A percentile compares a stretch with the other conserved stretches of the same genome.
Conservation (phyloP, 2,797 vertebrate genomes). For the Stomatorhinus walkeri region DNA sequence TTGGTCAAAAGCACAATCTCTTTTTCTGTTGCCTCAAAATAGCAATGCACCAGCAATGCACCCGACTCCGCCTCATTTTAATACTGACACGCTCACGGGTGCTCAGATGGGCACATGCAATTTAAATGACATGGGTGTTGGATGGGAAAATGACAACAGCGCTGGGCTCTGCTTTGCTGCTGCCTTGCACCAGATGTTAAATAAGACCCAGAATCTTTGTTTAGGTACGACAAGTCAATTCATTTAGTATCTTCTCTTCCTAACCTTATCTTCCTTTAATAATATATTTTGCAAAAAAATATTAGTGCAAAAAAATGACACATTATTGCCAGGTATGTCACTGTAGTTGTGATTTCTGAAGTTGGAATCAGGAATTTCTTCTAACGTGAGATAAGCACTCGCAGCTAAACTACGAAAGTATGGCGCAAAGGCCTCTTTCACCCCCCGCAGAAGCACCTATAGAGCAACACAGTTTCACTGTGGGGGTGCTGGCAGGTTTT, state of each 20-base stretch:
- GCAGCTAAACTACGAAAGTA: background rate
- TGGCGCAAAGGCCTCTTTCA: background rate
- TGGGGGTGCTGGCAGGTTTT: background rate
- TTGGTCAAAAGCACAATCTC: background rate
- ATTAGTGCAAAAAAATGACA: background rate
- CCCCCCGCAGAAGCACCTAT: background rate
- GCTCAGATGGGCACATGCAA: background rate
- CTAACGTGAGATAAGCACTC: background rate
- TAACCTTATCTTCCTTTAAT: background rate
- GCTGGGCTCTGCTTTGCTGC: background rate
- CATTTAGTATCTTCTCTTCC: background rate
- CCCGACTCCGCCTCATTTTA: background rate
- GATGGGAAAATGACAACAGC: background rate
- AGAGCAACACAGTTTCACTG: background rate
- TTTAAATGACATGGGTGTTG: background rate
- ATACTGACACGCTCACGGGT: background rate
- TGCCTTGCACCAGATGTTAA: background rate
- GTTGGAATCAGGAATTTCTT: background rate
- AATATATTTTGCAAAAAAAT: background rate
- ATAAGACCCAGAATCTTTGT: background rate
- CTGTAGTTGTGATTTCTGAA: background rate
- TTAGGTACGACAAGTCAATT: background rate
- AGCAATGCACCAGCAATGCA: background rate
- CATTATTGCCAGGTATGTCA: background rate
- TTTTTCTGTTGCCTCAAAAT: background rate